These are phyloP conservation scores for Centropyge bicolor DNA, from an alignment of 2,797 vertebrate genomes.

Conservation along the genomic window DNA sequence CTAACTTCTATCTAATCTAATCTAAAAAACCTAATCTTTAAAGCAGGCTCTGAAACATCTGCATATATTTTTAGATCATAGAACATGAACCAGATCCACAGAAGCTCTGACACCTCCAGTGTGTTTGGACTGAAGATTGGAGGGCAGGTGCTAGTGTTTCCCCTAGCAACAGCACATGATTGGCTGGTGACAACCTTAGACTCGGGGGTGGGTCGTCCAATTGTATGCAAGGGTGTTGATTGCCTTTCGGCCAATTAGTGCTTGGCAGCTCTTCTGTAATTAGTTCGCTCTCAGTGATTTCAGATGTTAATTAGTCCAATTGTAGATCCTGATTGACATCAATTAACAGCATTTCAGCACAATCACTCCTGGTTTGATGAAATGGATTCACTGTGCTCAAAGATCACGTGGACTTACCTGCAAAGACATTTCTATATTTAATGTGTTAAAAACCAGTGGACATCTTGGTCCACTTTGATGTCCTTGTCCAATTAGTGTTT, in stretches of 20 bases:
- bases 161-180: conserved; percentile 53
- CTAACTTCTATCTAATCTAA: no score
- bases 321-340: conserved; percentile 35
- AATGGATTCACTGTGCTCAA: not conserved
- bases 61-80: not conserved
- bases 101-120: not conserved
- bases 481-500: not conserved
- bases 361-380: not conserved
- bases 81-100: not conserved
- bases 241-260: conserved; percentile 44
- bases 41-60: not conserved
- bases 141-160: conserved; percentile 43
- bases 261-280: conserved; percentile 44
- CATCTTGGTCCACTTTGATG: not conserved
- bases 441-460: no score
- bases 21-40: no score
- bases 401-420: conserved; percentile 26
- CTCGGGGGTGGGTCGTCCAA: conserved; percentile 5
- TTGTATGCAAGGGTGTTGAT: conserved; percentile 19
- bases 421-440: no score
- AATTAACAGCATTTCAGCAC: not conserved
- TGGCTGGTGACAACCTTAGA: conserved; percentile 21
- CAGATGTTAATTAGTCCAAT: conserved; percentile 35
- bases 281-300: conserved; percentile 31
- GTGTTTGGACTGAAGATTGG: not conserved